A percentile compares a stretch with the other conserved stretches of the same genome.
Evolutionary conservation across 2,888 invertebrate genomes (phyloP).

Genomic region (Pyrochroa serraticornis): DNA sequence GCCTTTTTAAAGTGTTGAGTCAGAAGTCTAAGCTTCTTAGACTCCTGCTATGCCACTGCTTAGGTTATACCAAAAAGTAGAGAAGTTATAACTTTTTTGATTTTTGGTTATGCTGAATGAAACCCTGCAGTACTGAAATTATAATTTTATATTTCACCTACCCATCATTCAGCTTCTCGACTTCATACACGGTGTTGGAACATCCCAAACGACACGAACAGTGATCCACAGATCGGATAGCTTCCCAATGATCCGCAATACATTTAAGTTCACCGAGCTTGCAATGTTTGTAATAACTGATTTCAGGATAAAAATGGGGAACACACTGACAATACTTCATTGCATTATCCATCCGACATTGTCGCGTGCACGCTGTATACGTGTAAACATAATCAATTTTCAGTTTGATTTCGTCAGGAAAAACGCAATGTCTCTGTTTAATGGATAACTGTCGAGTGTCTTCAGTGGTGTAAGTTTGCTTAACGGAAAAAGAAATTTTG

Average conservation of each 20-base stretch:
- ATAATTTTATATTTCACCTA: no score
- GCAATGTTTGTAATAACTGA: conserved; percentile 62
- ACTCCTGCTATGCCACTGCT: no score
- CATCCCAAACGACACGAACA: conserved; percentile 78
- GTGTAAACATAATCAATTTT: conserved; percentile 65
- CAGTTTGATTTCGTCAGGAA: conserved; percentile 69
- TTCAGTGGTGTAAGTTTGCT: conserved; percentile 77
- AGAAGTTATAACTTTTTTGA: no score
- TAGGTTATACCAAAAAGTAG: no score
- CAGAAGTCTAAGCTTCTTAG: no score
- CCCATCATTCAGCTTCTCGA: conserved; percentile 73
- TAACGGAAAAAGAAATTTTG: conserved; percentile 71
- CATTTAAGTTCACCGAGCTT: conserved; percentile 66
- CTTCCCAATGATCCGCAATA: conserved; percentile 60
- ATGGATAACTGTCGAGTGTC: conserved; percentile 73
- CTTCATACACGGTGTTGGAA: conserved; percentile 75
- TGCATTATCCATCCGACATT: conserved; percentile 73
- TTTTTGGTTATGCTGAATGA: no score
- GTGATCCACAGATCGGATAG: conserved; percentile 65
- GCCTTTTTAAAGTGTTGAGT: no score
- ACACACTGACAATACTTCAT: conserved; percentile 71
- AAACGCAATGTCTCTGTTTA: conserved; percentile 75
- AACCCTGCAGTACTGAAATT: no score
- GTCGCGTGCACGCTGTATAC: conserved; percentile 75
- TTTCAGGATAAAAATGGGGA: conserved; percentile 74